Evolutionary conservation across 2,797 vertebrate genomes (phyloP), one percentile per base, ranked within the genome.

Genomic region (Oophaga sylvatica): DNA sequence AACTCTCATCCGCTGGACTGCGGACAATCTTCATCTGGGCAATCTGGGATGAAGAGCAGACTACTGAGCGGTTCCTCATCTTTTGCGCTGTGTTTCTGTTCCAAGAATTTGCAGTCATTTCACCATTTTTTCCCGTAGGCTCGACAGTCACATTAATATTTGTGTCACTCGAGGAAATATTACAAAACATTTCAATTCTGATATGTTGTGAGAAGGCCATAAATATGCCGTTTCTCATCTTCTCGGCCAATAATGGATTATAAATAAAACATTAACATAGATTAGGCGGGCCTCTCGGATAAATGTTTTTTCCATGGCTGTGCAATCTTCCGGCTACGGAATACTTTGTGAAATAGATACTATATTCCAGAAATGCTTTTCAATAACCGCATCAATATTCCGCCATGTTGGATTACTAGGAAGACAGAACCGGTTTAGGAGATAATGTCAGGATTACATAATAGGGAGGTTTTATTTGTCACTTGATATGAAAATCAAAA

Each of bases 181-280:
- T 76, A 76, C 83, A 62, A 77, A 78, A 85, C 84, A 78, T 85
- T 85, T 85, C 75, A 85, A 85, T 79, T 85, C 62, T 78, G 84
- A 77, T 77, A 35, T 85, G 84, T 78, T 67, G 62, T 81, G 73
- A 76, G 22, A 57, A 31, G 31, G 73, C 73, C 60, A 78, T 85
- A 85, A 85, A 85, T 77, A 78, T 63, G 84, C 60, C 53, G 60
- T 85, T 68, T 77, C 75, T 85, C 84, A 65, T 77, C 84, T 85
- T 41, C 73, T 31, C 2, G 73, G 73, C 75, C 75, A 78, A 78
- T 77, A 85, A 85, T 85, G 62, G 73, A 85, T 85, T 77, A 85
- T 85, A 85, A 85, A 85, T 85, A 77, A 85, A 85, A 77, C 75
- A 85, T 85, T 85, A 85, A 78, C 73, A 77, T 79, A 29, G n/a